Evolutionary conservation across 2,113 vertebrate species (phyloP).

Genomic region (Lycaon pictus): DNA sequence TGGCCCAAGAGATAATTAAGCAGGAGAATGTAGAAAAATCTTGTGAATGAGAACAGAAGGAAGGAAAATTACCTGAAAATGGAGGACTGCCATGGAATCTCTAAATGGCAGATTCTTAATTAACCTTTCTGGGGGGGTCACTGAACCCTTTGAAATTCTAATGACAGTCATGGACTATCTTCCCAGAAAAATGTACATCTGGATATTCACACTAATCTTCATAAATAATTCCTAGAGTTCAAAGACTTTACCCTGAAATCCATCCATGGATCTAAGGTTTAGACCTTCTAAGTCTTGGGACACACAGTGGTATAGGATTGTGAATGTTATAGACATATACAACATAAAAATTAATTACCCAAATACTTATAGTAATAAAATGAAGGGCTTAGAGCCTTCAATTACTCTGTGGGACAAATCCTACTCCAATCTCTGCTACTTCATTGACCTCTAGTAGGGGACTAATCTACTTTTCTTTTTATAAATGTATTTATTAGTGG

Average conservation of each 20-base stretch:
- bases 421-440: background rate
- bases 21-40: constrained; percentile 43
- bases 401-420: background rate
- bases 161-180: constrained; percentile 15
- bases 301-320: background rate
- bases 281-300: constrained; percentile 31
- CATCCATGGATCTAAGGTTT: background rate
- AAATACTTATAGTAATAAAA: constrained; percentile 1
- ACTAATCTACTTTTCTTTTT: constrained; percentile 33
- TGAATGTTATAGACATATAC: background rate
- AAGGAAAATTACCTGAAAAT: constrained; percentile 43
- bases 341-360: constrained; percentile 35
- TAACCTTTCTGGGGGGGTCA: constrained; percentile 5
- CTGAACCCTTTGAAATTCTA: background rate
- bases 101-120: constrained; percentile 16
- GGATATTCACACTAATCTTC: constrained; percentile 31
- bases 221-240: constrained; percentile 40
- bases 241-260: constrained; percentile 30
- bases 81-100: background rate
- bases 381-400: constrained; percentile 16
- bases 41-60: background rate
- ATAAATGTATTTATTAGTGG: constrained; percentile 10
- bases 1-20: constrained; percentile 33
- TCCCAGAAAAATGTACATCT: constrained; percentile 25
- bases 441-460: background rate